Evolutionary conservation across 2,888 invertebrate species (phyloP).

Genomic region (Hypercompe scribonia): DNA sequence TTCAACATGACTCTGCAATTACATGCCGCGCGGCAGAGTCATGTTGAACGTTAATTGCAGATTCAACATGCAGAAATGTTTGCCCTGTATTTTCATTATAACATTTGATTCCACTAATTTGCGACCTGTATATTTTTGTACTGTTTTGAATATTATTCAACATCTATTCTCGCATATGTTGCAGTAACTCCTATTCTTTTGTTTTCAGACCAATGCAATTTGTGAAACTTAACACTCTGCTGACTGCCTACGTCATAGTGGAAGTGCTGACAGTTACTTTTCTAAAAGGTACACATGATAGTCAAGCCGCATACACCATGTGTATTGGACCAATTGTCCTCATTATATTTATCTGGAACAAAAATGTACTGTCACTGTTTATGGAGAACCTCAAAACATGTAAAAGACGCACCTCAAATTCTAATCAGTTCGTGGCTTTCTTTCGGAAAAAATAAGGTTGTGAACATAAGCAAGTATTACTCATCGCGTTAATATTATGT

Average conservation of each 20-base stretch:
- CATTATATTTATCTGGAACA: constrained; percentile 25
- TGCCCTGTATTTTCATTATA: too few relatives aligned
- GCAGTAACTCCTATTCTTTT: not conserved
- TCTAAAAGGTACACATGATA: constrained; percentile 12
- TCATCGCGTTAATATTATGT: not conserved
- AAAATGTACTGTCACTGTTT: constrained; percentile 11
- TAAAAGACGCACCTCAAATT: not conserved
- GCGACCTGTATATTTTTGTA: too few relatives aligned
- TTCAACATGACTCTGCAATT: too few relatives aligned
- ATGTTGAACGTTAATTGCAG: too few relatives aligned
- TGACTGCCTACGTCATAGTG: constrained; percentile 6
- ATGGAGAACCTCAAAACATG: not conserved
- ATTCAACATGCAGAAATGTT: too few relatives aligned
- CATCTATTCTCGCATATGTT: not conserved
- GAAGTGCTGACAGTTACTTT: constrained; percentile 19
- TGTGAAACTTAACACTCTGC: constrained; percentile 16
- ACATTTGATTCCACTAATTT: too few relatives aligned
- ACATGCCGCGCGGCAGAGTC: too few relatives aligned
- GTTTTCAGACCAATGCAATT: constrained; percentile 26
- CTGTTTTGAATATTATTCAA: too few relatives aligned
- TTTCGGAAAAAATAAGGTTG: constrained; percentile 5
- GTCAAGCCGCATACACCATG: constrained; percentile 9
- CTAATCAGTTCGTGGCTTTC: constrained; percentile 1
- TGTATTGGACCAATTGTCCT: constrained; percentile 19
- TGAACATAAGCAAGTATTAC: not conserved